Conservation (phyloP, 92 coral and sea anemone species). For the Phymanthus crucifer region DNA sequence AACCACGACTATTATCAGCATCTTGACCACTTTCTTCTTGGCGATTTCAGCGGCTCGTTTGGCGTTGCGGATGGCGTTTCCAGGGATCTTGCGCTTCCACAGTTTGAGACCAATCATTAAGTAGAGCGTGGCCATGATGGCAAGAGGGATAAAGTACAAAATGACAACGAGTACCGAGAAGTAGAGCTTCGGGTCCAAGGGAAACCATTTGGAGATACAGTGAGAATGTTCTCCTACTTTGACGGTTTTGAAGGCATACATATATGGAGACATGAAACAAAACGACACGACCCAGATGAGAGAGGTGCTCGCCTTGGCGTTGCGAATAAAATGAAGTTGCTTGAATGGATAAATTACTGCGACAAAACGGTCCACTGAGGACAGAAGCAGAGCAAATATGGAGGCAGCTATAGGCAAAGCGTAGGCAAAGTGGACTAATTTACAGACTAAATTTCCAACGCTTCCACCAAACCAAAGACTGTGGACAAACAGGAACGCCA, state of each 20-base stretch:
- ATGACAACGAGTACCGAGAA: slow-evolving; percentile 46
- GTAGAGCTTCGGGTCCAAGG: slow-evolving; percentile 58
- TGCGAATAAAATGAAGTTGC: slow-evolving; percentile 51
- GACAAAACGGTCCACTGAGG: slow-evolving; percentile 72
- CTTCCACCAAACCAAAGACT: slow-evolving; percentile 61
- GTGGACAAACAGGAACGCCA: slow-evolving; percentile 40
- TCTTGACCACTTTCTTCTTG: slow-evolving; percentile 70
- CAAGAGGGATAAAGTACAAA: slow-evolving; percentile 62
- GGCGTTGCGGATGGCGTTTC: slow-evolving; percentile 51
- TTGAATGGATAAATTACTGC: slow-evolving; percentile 71
- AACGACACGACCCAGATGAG: slow-evolving; percentile 66
- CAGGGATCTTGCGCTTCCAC: slow-evolving; percentile 80
- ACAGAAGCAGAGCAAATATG: slow-evolving; percentile 63
- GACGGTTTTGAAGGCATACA: slow-evolving; percentile 42
- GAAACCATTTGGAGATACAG: slow-evolving; percentile 66
- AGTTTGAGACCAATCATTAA: slow-evolving; percentile 62
- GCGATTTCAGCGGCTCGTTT: slow-evolving; percentile 69
- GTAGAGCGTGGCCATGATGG: slow-evolving; percentile 54
- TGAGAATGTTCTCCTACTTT: slow-evolving; percentile 4
- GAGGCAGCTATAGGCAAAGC: slow-evolving; percentile 84
- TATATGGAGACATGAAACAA: slow-evolving; percentile 71
- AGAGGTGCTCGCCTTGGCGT: slow-evolving; percentile 47
- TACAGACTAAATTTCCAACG: slow-evolving; percentile 63
- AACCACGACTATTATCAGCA: slow-evolving; percentile 61
- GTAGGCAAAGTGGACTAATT: slow-evolving; percentile 71